These are phyloP conservation scores for Brienomyrus brachyistius DNA, from an alignment of 2,113 vertebrate species.

Conservation along the genomic window DNA sequence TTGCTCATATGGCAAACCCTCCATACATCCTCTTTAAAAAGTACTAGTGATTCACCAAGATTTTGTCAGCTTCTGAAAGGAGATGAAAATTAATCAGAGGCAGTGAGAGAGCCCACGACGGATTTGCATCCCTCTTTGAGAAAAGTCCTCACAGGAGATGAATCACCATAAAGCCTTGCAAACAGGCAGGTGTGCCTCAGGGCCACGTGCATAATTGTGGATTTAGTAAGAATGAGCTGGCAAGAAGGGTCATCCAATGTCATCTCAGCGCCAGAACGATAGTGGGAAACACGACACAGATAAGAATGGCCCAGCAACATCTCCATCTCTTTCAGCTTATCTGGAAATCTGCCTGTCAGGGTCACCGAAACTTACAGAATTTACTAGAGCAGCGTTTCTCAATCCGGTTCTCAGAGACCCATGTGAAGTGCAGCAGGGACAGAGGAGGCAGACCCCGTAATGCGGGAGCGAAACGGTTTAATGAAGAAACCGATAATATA, in stretches of 20 bases:
- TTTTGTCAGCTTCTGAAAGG: constrained; percentile 3
- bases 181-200: background rate
- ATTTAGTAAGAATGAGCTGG: background rate
- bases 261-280: background rate
- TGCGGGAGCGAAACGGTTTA: too few relatives aligned
- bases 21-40: background rate
- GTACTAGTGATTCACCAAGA: constrained; percentile 9
- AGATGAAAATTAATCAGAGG: constrained; percentile 14
- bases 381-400: background rate
- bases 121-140: background rate
- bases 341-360: background rate
- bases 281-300: background rate
- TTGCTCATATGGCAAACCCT: background rate
- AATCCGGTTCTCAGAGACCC: background rate
- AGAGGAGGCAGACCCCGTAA: too few relatives aligned
- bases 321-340: background rate
- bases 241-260: too few relatives aligned
- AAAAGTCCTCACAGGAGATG: background rate
- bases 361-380: background rate
- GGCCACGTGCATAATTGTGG: background rate
- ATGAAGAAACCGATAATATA: too few relatives aligned
- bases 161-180: background rate
- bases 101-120: background rate
- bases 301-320: background rate
- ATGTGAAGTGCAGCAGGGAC: too few relatives aligned